Evolutionary conservation across 1,140 invertebrate genomes (phyloP), one percentile per base, ranked within the genome.

Genomic region (Trissolcus basalis): DNA sequence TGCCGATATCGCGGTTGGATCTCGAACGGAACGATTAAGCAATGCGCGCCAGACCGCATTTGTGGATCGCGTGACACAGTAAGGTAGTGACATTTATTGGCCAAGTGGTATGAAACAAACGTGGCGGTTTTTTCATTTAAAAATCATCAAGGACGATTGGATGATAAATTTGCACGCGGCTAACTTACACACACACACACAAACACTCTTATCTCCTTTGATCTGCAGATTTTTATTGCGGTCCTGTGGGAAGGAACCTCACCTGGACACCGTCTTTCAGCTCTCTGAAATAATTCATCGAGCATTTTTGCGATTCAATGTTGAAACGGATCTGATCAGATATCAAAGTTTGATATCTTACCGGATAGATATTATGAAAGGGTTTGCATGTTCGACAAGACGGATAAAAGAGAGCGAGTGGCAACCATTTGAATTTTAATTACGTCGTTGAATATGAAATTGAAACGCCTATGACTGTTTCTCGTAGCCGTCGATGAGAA

Each of bases 21-120:
- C 48, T n/a, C 49, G 19, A 41, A 47, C 27, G 16, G 50, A 60
- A 60, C 35, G 59, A 61, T 61, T 48, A 61, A 53, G 49, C 49
- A 61, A 61, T n/a, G 3, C 1, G n/a, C 12, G 3, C 11, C 12
- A 8, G 44, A 4, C 11, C 12, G 12, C 51, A 16, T 32, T 60
- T 50, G 56, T 15, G 13, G 16, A 43, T 39, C 14, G 13, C 48
- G 15, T 43, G 48, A 15, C 49, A 35, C 49, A 12, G 11, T 16
- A 44, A 53, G n/a, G 59, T 49, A 61, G 39, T 61, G 59, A 61
- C 59, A 61, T 61, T 61, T 61, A 61, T 47, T 27, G 39, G 44
- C 13, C 15, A 48, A 61, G 36, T 53, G 16, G 48, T 49, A 61
- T 39, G 15, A 61, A 39, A 61, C 39, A 53, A 35, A 41, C 48